These are phyloP conservation scores for Caenorhabditis virilis DNA, from an alignment of 2,888 invertebrate species.

Conservation along the genomic window DNA sequence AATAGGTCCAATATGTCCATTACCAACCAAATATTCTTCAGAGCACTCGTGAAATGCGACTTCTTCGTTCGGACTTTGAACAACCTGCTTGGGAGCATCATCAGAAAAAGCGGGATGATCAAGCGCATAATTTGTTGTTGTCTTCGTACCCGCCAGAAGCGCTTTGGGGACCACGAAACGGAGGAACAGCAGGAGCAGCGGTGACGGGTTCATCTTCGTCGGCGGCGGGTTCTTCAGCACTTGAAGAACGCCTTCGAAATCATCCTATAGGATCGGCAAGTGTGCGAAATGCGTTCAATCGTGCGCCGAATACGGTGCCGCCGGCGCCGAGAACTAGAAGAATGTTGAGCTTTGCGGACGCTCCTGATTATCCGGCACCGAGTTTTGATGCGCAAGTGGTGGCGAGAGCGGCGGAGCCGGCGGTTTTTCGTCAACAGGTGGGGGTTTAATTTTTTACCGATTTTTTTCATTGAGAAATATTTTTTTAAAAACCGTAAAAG, in stretches of 20 bases:
- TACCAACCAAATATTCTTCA: background rate
- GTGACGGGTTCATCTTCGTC: background rate
- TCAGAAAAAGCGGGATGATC: conserved; percentile 1
- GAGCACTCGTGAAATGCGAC: conserved; percentile 20
- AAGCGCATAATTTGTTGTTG: conserved; percentile 4
- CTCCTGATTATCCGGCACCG: background rate
- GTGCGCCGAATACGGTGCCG: background rate
- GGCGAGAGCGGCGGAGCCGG: background rate
- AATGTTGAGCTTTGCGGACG: background rate
- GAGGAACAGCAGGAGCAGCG: background rate
- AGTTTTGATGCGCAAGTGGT: background rate
- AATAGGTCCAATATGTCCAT: too few relatives aligned
- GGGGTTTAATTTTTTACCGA: background rate
- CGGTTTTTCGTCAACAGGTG: background rate
- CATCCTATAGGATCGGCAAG: too few relatives aligned
- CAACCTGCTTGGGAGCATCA: conserved; percentile 19
- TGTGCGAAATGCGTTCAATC: background rate
- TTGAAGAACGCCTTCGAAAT: too few relatives aligned
- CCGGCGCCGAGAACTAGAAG: too few relatives aligned
- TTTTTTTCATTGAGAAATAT: background rate
- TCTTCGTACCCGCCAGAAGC: conserved; percentile 9
- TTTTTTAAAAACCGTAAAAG: background rate
- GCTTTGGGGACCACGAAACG: conserved; percentile 17
- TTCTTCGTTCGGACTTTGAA: conserved; percentile 25
- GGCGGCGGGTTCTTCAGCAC: background rate